These are phyloP conservation scores for Scaptomyza cyrtandrae DNA, from an alignment of 2,888 invertebrate genomes.

Conservation along the genomic window DNA sequence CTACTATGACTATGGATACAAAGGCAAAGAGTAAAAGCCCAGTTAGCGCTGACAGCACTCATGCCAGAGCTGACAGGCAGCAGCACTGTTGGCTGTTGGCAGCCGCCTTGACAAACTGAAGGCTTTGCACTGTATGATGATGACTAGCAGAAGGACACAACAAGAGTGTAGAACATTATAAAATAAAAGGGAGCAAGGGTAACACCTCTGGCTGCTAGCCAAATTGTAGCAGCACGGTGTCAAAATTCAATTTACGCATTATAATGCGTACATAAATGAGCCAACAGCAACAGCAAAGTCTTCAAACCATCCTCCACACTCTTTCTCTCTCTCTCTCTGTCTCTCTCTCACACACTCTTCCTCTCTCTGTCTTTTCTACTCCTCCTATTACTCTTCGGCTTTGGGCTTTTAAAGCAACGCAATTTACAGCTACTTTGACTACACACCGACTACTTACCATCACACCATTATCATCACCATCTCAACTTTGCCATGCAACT, in stretches of 20 bases:
- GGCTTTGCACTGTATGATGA: conserved; percentile 19
- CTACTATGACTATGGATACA: too few species aligned
- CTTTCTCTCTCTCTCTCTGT: too few species aligned
- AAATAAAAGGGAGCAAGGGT: background rate
- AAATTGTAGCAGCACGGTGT: conserved; percentile 60
- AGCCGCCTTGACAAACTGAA: conserved; percentile 26
- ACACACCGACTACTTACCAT: conserved; percentile 29
- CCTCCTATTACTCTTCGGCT: conserved; percentile 1
- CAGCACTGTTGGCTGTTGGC: conserved; percentile 23
- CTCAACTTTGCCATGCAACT: conserved; percentile 9
- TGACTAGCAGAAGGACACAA: conserved; percentile 1
- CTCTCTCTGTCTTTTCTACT: background rate
- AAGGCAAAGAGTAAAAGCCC: background rate
- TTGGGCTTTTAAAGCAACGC: conserved; percentile 20
- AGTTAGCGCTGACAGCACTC: conserved; percentile 14
- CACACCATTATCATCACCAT: conserved; percentile 8
- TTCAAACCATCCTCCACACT: background rate
- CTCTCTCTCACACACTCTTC: too few species aligned
- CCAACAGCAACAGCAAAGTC: conserved; percentile 4
- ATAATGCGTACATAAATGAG: conserved; percentile 58
- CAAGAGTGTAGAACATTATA: background rate
- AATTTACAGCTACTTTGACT: conserved; percentile 34
- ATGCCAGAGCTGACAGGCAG: conserved; percentile 24
- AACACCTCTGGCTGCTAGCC: conserved; percentile 33
- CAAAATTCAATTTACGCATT: conserved; percentile 79